These are phyloP conservation scores for Enteromius anoplus DNA, from an alignment of 2,797 vertebrate genomes.

Conservation along the genomic window DNA sequence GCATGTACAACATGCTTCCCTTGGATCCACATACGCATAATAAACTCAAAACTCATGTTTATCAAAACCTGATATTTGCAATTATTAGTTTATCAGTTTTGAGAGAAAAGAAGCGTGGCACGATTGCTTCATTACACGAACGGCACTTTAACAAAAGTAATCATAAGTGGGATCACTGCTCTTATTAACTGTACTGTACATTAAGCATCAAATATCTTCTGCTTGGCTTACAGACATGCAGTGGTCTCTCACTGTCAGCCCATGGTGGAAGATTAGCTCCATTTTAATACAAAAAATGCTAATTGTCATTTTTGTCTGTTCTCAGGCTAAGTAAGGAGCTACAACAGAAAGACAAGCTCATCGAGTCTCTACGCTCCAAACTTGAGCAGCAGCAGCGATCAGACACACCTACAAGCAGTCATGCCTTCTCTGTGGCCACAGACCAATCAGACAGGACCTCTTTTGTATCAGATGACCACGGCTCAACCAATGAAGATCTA, in stretches of 20 bases:
- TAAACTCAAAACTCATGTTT: slow-evolving; percentile 9
- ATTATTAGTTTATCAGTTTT: background rate
- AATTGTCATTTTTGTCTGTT: slow-evolving; percentile 12
- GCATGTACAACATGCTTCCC: slow-evolving; percentile 1
- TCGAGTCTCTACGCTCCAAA: slow-evolving; percentile 84
- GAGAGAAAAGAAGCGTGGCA: background rate
- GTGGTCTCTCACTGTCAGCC: background rate
- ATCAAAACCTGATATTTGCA: slow-evolving; percentile 6
- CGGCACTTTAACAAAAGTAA: background rate
- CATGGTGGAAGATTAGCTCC: background rate
- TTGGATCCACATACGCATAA: slow-evolving; percentile 24
- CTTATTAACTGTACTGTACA: background rate
- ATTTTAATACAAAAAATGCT: background rate
- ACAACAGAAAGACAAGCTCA: slow-evolving; percentile 89
- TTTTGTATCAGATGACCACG: slow-evolving; percentile 80
- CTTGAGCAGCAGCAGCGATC: slow-evolving; percentile 76
- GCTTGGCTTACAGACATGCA: background rate
- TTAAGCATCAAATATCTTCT: background rate
- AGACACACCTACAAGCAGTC: slow-evolving; percentile 82
- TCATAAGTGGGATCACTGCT: background rate
- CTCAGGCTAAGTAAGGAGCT: slow-evolving; percentile 87
- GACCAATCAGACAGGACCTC: slow-evolving; percentile 85
- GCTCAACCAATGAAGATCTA: slow-evolving; percentile 78
- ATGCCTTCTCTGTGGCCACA: slow-evolving; percentile 78
- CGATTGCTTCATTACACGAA: background rate